Conservation (phyloP, 2,888 invertebrate species). For the Stramonita haemastoma region DNA sequence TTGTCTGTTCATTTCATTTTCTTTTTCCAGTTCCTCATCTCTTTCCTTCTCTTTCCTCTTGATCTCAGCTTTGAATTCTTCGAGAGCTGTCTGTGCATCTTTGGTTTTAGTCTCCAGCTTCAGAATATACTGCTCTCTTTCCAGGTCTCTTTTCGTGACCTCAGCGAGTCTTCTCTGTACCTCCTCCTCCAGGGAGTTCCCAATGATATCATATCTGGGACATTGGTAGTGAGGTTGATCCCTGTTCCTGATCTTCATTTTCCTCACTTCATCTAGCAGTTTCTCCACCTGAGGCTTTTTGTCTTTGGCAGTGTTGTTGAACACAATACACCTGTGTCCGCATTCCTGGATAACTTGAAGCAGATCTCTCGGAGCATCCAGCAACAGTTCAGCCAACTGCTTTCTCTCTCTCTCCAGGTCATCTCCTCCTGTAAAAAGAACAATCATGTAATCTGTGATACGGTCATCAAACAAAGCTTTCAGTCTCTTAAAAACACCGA, state of each 20-base stretch:
- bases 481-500: conserved; percentile 26
- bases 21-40: not conserved
- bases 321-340: conserved; percentile 1
- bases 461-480: conserved; percentile 29
- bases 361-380: not conserved
- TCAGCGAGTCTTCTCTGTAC: not conserved
- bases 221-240: conserved; percentile 1
- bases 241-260: not conserved
- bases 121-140: conserved; percentile 8
- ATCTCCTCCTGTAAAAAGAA: too few species aligned
- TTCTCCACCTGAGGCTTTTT: conserved; percentile 14
- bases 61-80: not conserved
- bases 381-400: not conserved
- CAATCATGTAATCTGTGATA: not conserved
- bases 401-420: conserved; percentile 5
- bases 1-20: not conserved
- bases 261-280: not conserved
- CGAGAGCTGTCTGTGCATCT: not conserved
- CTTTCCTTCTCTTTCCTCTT: conserved; percentile 21
- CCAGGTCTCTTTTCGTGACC: not conserved
- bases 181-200: conserved; percentile 13
- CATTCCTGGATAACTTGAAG: not conserved
- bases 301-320: conserved; percentile 33
- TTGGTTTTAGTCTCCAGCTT: not conserved
- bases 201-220: conserved; percentile 16